These are phyloP conservation scores for Forbesichthys papilliferus DNA, from an alignment of 2,113 vertebrate species.

Conservation along the genomic window DNA sequence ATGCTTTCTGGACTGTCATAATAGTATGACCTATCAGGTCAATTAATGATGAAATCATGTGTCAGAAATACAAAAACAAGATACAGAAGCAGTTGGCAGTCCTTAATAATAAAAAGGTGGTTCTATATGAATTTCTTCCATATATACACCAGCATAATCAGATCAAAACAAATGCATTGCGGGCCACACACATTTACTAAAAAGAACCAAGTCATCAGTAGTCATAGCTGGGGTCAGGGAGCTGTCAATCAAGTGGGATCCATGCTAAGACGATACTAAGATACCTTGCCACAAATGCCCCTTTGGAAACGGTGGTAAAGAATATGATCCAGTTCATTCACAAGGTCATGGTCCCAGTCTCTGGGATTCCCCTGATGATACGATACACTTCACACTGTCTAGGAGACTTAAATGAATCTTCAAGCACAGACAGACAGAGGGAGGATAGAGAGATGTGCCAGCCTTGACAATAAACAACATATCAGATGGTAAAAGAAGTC, in stretches of 20 bases:
- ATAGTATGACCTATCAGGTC: constrained; percentile 19
- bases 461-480: constrained; percentile 68
- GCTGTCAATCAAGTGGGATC: no score
- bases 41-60: constrained; percentile 8
- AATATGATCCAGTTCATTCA: constrained; percentile 63
- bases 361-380: constrained; percentile 53
- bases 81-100: not conserved
- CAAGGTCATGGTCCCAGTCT: constrained; percentile 69
- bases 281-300: constrained; percentile 6
- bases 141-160: no score
- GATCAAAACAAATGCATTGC: no score
- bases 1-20: constrained; percentile 21
- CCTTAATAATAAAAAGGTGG: no score
- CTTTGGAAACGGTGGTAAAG: constrained; percentile 47
- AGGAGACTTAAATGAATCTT: constrained; percentile 63
- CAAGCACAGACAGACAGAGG: constrained; percentile 50
- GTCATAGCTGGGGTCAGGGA: no score
- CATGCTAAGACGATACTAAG: not conserved
- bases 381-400: constrained; percentile 60
- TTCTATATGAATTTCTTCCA: no score
- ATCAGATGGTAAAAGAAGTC: constrained; percentile 69
- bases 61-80: constrained; percentile 33
- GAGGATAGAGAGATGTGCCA: constrained; percentile 49
- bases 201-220: no score
- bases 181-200: no score